Base-by-base conservation (phyloP, 2,888 invertebrate species). In the Himalopsyche tibetana region DNA sequence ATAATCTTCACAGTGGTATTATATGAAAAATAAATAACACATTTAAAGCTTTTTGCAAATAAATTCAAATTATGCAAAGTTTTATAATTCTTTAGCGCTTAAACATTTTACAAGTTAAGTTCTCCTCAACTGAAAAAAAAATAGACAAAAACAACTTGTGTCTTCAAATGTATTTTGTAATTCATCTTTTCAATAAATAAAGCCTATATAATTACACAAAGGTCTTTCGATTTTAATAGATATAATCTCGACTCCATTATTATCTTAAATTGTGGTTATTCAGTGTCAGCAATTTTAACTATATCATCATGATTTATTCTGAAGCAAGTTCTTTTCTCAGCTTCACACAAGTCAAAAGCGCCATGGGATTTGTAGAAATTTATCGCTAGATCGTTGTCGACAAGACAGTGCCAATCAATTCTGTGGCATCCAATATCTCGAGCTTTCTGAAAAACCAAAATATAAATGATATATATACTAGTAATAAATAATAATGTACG, bases 401-500 rank as follows among this genome's bases (percentile, higher is more conserved):
- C 89, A 86, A 97, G 92, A 85, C 97, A 97, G 90, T 95, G 94
- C 92, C 97, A 97, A 91, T 98, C 96, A 85, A 98, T 90, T 89
- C 96, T 94, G 83, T 90, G 90, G 89, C 95, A 96, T 80, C 92
- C 92, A 56, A 91, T 92, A 5, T 92, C 89, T 82, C 91, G 89
- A 55, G 93, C 94, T 88, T 92, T 90, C 90, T 92, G 90, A 6
- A 85, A 88, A 88, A 28, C 55, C 56, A 80, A 85, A 17, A 84
- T 55, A 82, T 4, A 2, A 51, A 51, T 15, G 19, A 11, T 82
- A 19, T n/a, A 6, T 42, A 55, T 45, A 40, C 40, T 6, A 40
- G 3, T 40, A 6, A 40, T 28, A 0, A 28, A 28, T 28, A 28
- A 28, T 28, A 28, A 28, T 28, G 28, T 28, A 28, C 40, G 6